These are phyloP conservation scores for Typhlichthys eigenmanni DNA, from an alignment of 2,797 vertebrate genomes.

Conservation along the genomic window DNA sequence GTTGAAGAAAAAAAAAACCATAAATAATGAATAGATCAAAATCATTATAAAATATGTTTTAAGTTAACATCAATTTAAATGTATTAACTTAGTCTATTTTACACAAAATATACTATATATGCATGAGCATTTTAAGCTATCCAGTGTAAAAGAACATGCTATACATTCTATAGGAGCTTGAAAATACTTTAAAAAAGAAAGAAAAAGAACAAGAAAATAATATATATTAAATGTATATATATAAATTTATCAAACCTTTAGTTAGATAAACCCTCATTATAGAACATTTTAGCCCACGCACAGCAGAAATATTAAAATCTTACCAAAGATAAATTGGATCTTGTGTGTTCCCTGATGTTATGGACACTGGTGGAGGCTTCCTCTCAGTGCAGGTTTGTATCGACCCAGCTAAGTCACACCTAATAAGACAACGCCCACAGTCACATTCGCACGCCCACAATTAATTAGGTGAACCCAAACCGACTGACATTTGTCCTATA, in stretches of 20 bases:
- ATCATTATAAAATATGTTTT: too few relatives aligned
- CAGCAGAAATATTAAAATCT: conserved; percentile 17
- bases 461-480: conserved; percentile 4
- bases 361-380: conserved; percentile 44
- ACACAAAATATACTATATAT: background rate
- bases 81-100: background rate
- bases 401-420: conserved; percentile 55
- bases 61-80: background rate
- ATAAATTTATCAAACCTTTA: too few relatives aligned
- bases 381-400: conserved; percentile 59
- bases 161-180: background rate
- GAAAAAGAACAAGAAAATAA: too few relatives aligned
- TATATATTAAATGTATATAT: too few relatives aligned
- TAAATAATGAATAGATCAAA: too few relatives aligned
- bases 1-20: too few relatives aligned
- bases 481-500: conserved; percentile 39
- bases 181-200: too few relatives aligned
- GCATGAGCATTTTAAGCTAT: background rate
- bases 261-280: too few relatives aligned
- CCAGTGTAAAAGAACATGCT: background rate
- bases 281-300: background rate
- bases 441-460: conserved; percentile 65
- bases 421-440: conserved; percentile 50
- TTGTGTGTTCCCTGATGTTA: conserved; percentile 35
- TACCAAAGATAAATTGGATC: conserved; percentile 52